Evolutionary conservation across 2,113 vertebrate species (phyloP), one percentile per base, ranked within the genome.

Genomic region (Mormyrus iriodes): DNA sequence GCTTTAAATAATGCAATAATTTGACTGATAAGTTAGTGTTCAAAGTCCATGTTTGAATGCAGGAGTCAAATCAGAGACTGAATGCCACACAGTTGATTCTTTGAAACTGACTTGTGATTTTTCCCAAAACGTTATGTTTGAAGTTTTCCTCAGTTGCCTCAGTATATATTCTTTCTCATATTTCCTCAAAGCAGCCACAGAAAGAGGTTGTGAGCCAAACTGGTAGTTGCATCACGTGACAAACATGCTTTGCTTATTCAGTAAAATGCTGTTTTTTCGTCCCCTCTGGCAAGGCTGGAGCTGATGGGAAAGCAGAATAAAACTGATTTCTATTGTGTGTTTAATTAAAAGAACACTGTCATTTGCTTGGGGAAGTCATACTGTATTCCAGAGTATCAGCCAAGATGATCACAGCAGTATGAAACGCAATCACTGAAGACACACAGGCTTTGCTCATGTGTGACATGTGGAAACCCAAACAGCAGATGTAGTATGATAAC

Each of bases 401-500:
- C 95, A 94, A 95, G 92, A 91, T 94, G 93, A 96, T 95, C 94
- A 93, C 94, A 93, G 91, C 93, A 90, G 88, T 90, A 91, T 96
- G 95, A 95, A 96, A 95, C 93, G 93, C 91, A 95, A 95, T 95
- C 95, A 95, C 92, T 92, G 92, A 89, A 91, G 91, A 93, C 92
- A 93, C 94, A 94, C 93, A 93, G 89, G 89, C 94, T 91, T 92
- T 94, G 94, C 92, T 94, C 93, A 92, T 94, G 95, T 95, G 94
- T 93, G 95, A 92, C 95, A 91, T 89, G 89, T 91, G 94, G 94
- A 95, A 96, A 96, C 95, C 96, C 95, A 96, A 96, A 96, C 96
- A 96, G 91, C 90, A 94, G 94, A 96, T 95, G 92, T 91, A 94
- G 93, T 91, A 92, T 89, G 94, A 96, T 95, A 93, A 93, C 88